These are phyloP conservation scores for Crotalus tigris DNA, from an alignment of 2,113 vertebrate species.

Conservation along the genomic window DNA sequence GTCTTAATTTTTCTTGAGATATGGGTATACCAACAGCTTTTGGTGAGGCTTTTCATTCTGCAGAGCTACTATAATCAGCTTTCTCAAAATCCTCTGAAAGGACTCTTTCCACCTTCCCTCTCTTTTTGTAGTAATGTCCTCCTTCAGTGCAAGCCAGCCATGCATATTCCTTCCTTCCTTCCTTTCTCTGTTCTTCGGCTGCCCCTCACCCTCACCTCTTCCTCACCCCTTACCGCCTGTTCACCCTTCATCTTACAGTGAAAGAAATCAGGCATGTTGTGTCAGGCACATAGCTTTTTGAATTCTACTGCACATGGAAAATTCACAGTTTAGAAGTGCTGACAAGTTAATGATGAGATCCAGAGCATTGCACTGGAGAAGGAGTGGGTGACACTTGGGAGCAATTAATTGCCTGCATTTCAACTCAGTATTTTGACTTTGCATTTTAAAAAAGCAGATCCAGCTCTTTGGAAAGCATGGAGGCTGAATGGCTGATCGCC, in stretches of 20 bases:
- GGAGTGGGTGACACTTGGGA: background rate
- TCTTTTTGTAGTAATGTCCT: background rate
- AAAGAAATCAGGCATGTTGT: background rate
- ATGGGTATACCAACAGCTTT: too few relatives aligned
- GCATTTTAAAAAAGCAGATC: background rate
- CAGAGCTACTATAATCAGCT: background rate
- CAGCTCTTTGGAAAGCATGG: background rate
- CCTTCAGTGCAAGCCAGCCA: background rate
- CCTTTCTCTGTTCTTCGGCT: background rate
- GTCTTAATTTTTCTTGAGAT: background rate
- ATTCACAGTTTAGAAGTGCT: background rate
- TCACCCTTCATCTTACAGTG: background rate
- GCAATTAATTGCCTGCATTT: constrained; percentile 7
- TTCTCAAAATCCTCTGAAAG: background rate
- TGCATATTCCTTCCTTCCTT: background rate
- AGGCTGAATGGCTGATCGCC: background rate
- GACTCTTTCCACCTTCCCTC: background rate
- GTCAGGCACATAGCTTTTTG: background rate
- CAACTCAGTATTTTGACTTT: background rate
- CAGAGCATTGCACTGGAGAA: background rate
- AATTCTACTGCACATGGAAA: background rate
- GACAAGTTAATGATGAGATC: constrained; percentile 19
- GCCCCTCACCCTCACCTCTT: background rate
- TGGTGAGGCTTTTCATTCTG: background rate
- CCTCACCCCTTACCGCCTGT: background rate